Conservation (phyloP, 1,140 invertebrate genomes). For the Trichonephila clavipes region DNA sequence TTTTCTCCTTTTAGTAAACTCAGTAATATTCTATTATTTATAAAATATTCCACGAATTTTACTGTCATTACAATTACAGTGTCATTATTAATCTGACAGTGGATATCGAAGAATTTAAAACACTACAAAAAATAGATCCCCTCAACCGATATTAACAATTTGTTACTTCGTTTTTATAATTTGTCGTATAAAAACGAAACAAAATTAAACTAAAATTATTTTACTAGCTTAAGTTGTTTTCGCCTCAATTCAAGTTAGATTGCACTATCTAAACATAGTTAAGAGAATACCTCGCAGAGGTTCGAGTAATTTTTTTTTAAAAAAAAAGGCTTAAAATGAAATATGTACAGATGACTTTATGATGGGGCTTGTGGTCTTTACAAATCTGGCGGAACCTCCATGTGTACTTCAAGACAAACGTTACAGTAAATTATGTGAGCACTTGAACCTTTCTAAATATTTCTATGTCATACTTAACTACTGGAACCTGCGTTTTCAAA, state of each 20-base stretch:
- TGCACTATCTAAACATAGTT: slow-evolving; percentile 60
- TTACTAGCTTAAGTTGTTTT: slow-evolving; percentile 69
- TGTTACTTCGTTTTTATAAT: not conserved
- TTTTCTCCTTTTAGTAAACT: no score
- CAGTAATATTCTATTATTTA: no score
- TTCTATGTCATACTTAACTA: no score
- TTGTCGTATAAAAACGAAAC: not conserved
- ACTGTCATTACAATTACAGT: not conserved
- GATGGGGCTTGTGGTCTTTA: not conserved
- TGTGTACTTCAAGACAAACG: not conserved
- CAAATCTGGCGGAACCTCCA: not conserved
- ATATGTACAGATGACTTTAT: slow-evolving; percentile 62
- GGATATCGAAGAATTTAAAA: not conserved
- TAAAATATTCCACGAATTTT: not conserved
- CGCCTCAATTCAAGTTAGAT: slow-evolving; percentile 29
- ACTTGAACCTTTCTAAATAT: no score
- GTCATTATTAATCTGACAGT: not conserved
- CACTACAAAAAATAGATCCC: not conserved
- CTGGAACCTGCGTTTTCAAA: no score
- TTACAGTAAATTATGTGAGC: no score
- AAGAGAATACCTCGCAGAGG: slow-evolving; percentile 18
- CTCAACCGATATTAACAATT: not conserved
- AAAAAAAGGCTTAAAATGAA: slow-evolving; percentile 1
- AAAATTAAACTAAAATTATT: slow-evolving; percentile 66
- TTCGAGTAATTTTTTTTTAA: not conserved